Percentiles rank a stretch among this genome's conserved stretches.
These are phyloP conservation scores for Ceratina australensis DNA, from an alignment of 1,140 invertebrate genomes.

Conservation along the genomic window DNA sequence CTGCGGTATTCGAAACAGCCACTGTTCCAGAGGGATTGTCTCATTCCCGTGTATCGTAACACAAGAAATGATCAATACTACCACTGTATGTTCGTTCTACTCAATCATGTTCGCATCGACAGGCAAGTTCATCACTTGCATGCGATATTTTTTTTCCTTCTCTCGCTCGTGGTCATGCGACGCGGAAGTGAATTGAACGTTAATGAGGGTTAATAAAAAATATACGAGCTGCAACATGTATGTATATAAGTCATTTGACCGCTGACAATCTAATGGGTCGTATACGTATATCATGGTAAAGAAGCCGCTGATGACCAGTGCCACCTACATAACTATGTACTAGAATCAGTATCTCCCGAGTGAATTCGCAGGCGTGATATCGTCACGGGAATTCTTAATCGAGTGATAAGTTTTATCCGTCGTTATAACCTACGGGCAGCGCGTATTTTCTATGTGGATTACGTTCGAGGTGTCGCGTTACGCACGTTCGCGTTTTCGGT, in stretches of 20 bases:
- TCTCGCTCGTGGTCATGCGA: background rate
- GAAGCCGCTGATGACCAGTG: constrained; percentile 29
- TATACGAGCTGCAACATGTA: background rate
- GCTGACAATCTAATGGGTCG: background rate
- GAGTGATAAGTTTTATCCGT: background rate
- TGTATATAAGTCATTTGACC: background rate
- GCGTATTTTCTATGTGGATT: background rate
- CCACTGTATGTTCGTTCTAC: too few species aligned
- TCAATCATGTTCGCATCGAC: too few species aligned
- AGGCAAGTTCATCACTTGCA: too few species aligned
- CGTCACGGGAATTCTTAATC: background rate
- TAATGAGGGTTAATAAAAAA: background rate
- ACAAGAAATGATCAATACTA: too few species aligned
- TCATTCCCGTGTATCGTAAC: too few species aligned
- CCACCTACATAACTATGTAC: constrained; percentile 22
- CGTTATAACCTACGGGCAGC: background rate
- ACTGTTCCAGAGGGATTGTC: too few species aligned
- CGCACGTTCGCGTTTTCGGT: constrained; percentile 27
- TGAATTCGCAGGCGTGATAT: constrained; percentile 13
- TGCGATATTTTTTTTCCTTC: background rate
- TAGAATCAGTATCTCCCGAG: constrained; percentile 10
- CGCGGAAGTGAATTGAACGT: background rate
- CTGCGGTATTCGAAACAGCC: background rate
- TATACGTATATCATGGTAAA: constrained; percentile 14
- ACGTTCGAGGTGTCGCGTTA: constrained; percentile 13